Base-by-base conservation (phyloP, 2,113 vertebrate genomes). In the Mola mola region DNA sequence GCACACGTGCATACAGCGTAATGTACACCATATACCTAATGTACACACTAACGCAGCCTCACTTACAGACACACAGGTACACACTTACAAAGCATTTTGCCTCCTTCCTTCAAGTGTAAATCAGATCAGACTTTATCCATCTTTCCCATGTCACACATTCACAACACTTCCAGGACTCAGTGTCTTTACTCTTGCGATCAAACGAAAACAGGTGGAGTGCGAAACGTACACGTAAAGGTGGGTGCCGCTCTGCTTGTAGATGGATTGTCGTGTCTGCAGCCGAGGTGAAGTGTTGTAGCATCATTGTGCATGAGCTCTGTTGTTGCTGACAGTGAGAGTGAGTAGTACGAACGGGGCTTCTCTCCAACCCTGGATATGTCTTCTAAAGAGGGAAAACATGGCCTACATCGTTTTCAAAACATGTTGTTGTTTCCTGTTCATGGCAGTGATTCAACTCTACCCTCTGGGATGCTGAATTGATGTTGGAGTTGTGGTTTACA, bases 81-180 rank as follows among this genome's bases (percentile, higher is more conserved):
- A 28, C 36, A 68, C 67, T 59, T 57, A 66, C 57, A 80, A 62
- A 82, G 73, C 77, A 81, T 82, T 66, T 73, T 11, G 25, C 65
- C 58, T 60, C 59, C 66, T 70, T 75, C 66, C 63, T 51, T 77
- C 66, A 72, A 72, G 68, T 85, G 74, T 81, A 70, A 80, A 75
- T 75, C 71, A 78, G 63, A 80, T 82, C 60, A 17, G 44, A 59
- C 73, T 70, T 50, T 61, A 26, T 75, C 69, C 58, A 47, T 58
- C 62, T 44, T 77, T 65, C 37, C 41, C 59, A 53, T 79, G 71
- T 78, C 75, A 65, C 83, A 85, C 79, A 84, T 81, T 82, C 66
- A 80, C 79, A 74, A 74, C 24, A 60, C 60, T 78, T 61, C 65
- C 56, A 43, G 58, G 75, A 86, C 74, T 75, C 69, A 76, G 79